Base-by-base conservation (phyloP, 1,140 invertebrate genomes). In the Formica exsecta region DNA sequence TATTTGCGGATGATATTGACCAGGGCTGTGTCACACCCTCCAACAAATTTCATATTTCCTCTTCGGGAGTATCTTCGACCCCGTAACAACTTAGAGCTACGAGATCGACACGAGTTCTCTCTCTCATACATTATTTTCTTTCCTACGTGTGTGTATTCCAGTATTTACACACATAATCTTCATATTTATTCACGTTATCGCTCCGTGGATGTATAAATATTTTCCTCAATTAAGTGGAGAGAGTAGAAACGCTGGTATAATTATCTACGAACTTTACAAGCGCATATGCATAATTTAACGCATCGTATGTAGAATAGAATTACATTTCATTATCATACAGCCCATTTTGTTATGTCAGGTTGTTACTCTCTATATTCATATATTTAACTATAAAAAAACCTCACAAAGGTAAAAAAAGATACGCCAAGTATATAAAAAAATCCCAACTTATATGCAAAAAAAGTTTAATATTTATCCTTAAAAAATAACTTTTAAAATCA, bases 1-100 rank as follows among this genome's bases (percentile, higher is more conserved):
- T 93, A 91, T 94, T 94, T 93, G 91, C 92, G 85, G 90, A 93
- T 92, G 91, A 92, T 93, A 93, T 94, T 93, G 92, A 92, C 92
- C 87, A 88, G 75, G 89, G 86, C 88, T 87, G 91, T 87, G 91
- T 89, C 85, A 91, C 90, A 48, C 86, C 71, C 84, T 89, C 79
- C 76, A 76, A 87, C 87, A 85, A 91, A 87, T 90, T 89, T 89
- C 87, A 83, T 86, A 87, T 88, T 88, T 89, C 84, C 87, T 70
- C 62, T 8, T 29, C 54, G 51, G 54, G 65, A 68, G 77, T 65
- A 79, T 87, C 74, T 74, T 80, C 68, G 85, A 73, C 85, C 87
- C 74, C 61, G 59, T 80, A 83, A 88, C 85, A 65, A 76, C 64
- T 73, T 51, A 59, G 64, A 68, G 41, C 75, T 76, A 80, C 77